Evolutionary conservation across 64 coral and sea anemone genomes (phyloP).

Genomic region (Dendrophyllia cribrosa): DNA sequence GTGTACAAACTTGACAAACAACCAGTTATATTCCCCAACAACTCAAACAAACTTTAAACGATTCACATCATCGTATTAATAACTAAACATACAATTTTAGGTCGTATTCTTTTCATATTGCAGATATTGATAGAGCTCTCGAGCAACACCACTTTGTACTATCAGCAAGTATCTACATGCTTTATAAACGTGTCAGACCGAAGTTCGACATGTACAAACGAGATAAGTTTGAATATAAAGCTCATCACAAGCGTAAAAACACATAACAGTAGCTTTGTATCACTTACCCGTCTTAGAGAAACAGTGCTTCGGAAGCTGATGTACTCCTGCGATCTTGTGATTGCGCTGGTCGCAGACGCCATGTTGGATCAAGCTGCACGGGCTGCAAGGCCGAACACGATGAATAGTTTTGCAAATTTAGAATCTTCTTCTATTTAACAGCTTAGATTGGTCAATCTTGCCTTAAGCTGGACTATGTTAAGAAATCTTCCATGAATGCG

Average conservation of each 20-base stretch:
- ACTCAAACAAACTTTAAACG: background rate
- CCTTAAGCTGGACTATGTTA: background rate
- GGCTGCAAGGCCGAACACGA: background rate
- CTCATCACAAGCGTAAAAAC: background rate
- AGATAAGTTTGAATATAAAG: background rate
- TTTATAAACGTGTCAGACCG: no score
- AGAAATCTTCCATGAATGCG: slow-evolving; percentile 16
- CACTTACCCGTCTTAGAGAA: slow-evolving; percentile 75
- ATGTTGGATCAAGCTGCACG: background rate
- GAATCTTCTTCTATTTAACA: background rate
- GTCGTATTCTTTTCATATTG: no score
- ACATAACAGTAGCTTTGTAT: background rate
- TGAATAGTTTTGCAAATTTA: background rate
- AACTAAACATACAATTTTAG: no score
- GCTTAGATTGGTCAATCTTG: no score
- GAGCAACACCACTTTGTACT: no score
- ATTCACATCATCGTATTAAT: no score
- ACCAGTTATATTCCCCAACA: background rate
- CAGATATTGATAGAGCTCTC: no score
- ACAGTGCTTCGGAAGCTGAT: slow-evolving; percentile 90
- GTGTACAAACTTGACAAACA: background rate
- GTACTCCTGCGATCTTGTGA: slow-evolving; percentile 85
- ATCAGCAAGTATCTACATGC: no score
- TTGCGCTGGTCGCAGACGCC: slow-evolving; percentile 63
- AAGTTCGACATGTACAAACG: background rate